phyloP scores from a whole-genome alignment of 2,113 vertebrate genomes.

The Ranitomeya variabilis region DNA sequence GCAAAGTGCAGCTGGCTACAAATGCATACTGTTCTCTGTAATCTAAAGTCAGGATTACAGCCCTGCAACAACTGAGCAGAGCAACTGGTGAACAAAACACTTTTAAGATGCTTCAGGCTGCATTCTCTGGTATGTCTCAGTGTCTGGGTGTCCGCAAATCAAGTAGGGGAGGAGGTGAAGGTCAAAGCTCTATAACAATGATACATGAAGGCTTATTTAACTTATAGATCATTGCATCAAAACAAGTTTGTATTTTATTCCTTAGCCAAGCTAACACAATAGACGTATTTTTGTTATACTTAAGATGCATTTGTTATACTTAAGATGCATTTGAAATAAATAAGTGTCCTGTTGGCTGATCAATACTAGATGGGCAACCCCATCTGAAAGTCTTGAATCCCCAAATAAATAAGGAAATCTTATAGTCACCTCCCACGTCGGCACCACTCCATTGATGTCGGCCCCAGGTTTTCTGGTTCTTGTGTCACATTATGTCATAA shows the following conservation, averaged over 20 bases:
- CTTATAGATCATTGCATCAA: not conserved
- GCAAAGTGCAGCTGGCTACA: slow-evolving; percentile 16
- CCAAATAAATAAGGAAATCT: too few species aligned
- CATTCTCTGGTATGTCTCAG: not conserved
- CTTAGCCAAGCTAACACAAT: not conserved
- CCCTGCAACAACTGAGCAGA: not conserved
- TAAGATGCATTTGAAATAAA: not conserved
- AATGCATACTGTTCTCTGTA: not conserved
- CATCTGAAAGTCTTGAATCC: too few species aligned
- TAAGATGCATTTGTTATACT: not conserved
- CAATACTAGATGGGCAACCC: too few species aligned
- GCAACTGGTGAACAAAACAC: not conserved
- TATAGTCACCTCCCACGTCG: too few species aligned
- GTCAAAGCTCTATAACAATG: not conserved
- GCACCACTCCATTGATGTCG: too few species aligned
- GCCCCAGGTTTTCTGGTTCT: too few species aligned
- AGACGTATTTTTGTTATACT: not conserved
- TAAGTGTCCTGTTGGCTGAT: too few species aligned
- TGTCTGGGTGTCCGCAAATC: not conserved
- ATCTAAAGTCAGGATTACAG: not conserved
- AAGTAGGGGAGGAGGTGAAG: not conserved
- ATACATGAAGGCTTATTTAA: not conserved
- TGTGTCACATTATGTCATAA: too few species aligned
- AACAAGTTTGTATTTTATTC: not conserved
- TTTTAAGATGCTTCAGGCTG: slow-evolving; percentile 4